A percentile compares a stretch with the other conserved stretches of the same genome.
Conservation (phyloP, 2,888 invertebrate species). For the Melitaea athalia region DNA sequence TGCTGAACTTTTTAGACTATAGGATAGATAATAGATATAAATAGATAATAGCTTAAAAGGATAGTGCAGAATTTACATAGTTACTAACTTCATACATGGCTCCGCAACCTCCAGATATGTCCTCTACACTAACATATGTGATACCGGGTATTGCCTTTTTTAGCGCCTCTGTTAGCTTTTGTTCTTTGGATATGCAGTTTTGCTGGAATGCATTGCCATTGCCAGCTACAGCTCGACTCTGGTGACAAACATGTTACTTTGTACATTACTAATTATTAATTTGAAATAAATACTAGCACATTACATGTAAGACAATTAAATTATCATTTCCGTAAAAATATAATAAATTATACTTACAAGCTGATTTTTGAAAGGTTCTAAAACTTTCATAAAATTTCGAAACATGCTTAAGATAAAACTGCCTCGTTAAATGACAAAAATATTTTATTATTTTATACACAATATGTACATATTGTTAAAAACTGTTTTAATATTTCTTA, state of each 20-base stretch:
- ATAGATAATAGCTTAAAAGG: too few relatives aligned
- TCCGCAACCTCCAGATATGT: conserved; percentile 91
- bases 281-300: too few relatives aligned
- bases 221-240: conserved; percentile 55
- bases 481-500: conserved; percentile 9
- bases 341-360: conserved; percentile 53
- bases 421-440: not conserved
- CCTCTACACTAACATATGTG: conserved; percentile 84
- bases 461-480: conserved; percentile 20
- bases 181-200: conserved; percentile 65
- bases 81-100: conserved; percentile 87
- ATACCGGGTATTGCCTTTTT: conserved; percentile 83
- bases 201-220: conserved; percentile 57
- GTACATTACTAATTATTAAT: not conserved
- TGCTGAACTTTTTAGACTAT: too few relatives aligned
- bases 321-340: too few relatives aligned
- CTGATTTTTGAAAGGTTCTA: conserved; percentile 61
- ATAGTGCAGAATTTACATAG: not conserved
- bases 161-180: conserved; percentile 61
- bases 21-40: too few relatives aligned
- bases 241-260: not conserved
- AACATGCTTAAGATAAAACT: conserved; percentile 55
- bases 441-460: conserved; percentile 3
- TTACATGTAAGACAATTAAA: too few relatives aligned
- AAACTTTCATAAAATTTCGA: conserved; percentile 60